phyloP scores from a whole-genome alignment of 2,888 invertebrate genomes.

The Melanotus villosus region DNA sequence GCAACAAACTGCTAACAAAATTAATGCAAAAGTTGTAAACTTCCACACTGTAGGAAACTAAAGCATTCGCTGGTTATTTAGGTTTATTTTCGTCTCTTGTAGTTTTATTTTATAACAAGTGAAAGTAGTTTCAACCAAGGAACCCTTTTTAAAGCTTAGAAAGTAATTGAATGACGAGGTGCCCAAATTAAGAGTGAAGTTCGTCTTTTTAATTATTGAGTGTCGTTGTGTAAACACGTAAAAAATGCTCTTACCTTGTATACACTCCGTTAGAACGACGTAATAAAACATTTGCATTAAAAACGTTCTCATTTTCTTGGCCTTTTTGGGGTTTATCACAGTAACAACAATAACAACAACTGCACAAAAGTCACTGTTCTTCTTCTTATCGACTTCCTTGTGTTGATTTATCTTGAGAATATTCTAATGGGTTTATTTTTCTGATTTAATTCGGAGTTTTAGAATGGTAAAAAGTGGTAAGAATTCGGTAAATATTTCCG shows the following conservation, averaged over 20 bases:
- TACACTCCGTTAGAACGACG: conserved; percentile 38
- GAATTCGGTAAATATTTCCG: not conserved
- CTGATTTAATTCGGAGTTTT: not conserved
- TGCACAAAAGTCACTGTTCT: conserved; percentile 34
- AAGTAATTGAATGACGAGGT: not conserved
- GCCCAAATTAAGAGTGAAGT: not conserved
- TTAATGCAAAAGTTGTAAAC: too few relatives aligned
- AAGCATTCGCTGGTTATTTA: too few relatives aligned
- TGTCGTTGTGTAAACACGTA: not conserved
- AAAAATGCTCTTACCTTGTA: conserved; percentile 38
- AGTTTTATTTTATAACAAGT: not conserved
- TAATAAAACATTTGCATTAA: conserved; percentile 46
- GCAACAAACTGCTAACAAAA: too few relatives aligned
- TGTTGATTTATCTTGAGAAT: too few relatives aligned
- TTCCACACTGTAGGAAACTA: too few relatives aligned
- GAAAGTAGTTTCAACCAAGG: not conserved
- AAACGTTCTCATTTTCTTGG: conserved; percentile 41
- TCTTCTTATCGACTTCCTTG: too few relatives aligned
- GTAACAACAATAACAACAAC: conserved; percentile 7
- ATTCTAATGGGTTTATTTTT: conserved; percentile 37
- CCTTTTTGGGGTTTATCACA: conserved; percentile 10
- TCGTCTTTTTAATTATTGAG: not conserved
- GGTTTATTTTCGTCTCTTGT: too few relatives aligned
- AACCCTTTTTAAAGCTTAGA: not conserved
- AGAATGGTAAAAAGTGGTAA: too few relatives aligned